Conservation (phyloP, 2,113 vertebrate species). For the Acrocephalus arundinaceus region DNA sequence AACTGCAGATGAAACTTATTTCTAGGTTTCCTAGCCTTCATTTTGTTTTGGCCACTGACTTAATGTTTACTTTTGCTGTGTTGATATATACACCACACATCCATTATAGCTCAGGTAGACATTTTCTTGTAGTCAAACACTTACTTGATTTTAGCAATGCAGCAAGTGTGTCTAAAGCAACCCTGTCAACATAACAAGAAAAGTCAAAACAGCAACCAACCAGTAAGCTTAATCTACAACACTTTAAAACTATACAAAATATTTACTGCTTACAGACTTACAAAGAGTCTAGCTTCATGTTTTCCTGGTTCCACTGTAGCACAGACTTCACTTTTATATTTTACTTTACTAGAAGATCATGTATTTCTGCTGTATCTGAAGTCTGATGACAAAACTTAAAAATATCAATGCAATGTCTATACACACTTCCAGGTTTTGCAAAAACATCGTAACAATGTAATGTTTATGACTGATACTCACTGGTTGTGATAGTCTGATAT, state of each 20-base stretch:
- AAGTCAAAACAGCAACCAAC: slow-evolving; percentile 72
- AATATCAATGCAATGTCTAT: not conserved
- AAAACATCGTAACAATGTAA: fast-evolving
- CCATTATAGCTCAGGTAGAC: not conserved
- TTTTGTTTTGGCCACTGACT: not conserved
- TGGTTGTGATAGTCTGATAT: not conserved
- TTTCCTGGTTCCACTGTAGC: not conserved
- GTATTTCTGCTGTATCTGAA: not conserved
- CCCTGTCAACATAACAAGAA: slow-evolving; percentile 84
- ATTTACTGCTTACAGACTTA: slow-evolving; percentile 22
- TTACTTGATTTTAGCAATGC: slow-evolving; percentile 98
- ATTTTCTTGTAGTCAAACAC: slow-evolving; percentile 74
- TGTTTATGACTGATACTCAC: not conserved
- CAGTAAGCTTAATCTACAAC: slow-evolving; percentile 66
- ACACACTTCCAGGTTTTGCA: not conserved
- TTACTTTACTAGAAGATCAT: not conserved
- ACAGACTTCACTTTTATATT: not conserved
- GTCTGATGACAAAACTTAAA: not conserved
- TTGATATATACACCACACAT: not conserved
- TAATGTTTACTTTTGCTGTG: not conserved
- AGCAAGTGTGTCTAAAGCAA: slow-evolving; percentile 94
- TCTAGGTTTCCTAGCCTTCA: not conserved
- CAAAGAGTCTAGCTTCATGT: not conserved
- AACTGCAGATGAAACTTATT: not conserved
- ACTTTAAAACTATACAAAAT: slow-evolving; percentile 33